Percentiles rank a stretch among this genome's conserved stretches.
These are phyloP conservation scores for Polia nebulosa DNA, from an alignment of 2,888 invertebrate species.

Conservation along the genomic window DNA sequence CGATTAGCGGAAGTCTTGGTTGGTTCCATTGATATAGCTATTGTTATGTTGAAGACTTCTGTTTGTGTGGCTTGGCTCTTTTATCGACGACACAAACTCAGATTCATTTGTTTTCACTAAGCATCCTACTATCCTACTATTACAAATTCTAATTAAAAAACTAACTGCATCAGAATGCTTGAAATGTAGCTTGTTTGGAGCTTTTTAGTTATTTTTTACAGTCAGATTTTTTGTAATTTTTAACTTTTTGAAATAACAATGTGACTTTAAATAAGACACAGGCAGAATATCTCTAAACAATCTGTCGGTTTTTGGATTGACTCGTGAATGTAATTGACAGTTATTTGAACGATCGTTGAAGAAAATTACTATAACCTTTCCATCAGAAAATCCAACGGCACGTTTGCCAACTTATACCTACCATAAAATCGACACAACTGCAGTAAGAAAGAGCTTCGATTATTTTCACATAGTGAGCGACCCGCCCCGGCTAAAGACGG, in stretches of 20 bases:
- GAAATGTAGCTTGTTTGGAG: no score
- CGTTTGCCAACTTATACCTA: neutral
- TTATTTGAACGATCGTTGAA: constrained; percentile 7
- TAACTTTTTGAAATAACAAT: neutral
- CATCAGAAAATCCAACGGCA: constrained; percentile 2
- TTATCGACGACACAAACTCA: neutral
- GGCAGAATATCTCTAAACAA: neutral
- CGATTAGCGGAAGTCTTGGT: constrained; percentile 65
- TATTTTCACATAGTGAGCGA: constrained; percentile 5
- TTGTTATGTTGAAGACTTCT: constrained; percentile 1
- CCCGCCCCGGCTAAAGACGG: no score
- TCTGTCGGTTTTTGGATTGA: neutral
- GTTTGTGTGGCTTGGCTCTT: neutral
- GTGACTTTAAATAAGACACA: neutral
- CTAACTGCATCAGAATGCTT: no score
- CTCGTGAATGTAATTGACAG: constrained; percentile 6
- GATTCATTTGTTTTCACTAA: neutral
- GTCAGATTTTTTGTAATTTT: no score
- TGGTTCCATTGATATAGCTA: constrained; percentile 36
- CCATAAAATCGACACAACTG: neutral
- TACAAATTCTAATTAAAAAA: no score
- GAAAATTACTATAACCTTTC: constrained; percentile 41
- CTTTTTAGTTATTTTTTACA: no score
- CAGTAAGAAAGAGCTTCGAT: neutral
- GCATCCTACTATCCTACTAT: no score